These are phyloP conservation scores for Automeris io DNA, from an alignment of 2,888 invertebrate species.

Conservation along the genomic window DNA sequence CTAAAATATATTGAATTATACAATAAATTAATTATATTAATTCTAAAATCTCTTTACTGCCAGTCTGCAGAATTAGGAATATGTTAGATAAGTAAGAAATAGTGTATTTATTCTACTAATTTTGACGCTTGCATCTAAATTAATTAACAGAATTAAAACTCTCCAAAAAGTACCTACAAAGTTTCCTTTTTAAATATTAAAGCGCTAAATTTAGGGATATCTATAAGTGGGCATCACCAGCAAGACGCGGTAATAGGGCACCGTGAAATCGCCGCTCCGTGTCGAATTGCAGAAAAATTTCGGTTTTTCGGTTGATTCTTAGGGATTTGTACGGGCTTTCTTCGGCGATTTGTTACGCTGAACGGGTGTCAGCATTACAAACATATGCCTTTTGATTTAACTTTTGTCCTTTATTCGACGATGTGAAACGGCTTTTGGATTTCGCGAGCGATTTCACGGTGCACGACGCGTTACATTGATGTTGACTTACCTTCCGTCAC, in stretches of 20 bases:
- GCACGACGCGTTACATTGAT: conserved; percentile 71
- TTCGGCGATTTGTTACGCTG: conserved; percentile 68
- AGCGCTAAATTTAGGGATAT: too few relatives aligned
- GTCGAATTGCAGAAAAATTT: conserved; percentile 76
- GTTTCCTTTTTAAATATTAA: too few relatives aligned
- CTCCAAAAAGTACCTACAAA: too few relatives aligned
- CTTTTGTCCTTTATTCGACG: conserved; percentile 39
- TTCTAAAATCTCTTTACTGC: too few relatives aligned
- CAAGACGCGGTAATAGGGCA: conserved; percentile 58
- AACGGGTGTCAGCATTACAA: conserved; percentile 73
- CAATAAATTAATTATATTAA: too few relatives aligned
- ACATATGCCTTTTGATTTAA: conserved; percentile 72
- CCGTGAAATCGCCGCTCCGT: conserved; percentile 67
- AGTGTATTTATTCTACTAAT: too few relatives aligned
- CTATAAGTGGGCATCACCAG: too few relatives aligned
- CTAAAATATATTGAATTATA: too few relatives aligned
- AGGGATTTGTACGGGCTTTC: conserved; percentile 76
- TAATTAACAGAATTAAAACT: too few relatives aligned
- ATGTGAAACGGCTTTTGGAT: conserved; percentile 66
- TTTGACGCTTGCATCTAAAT: too few relatives aligned
- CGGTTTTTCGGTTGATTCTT: conserved; percentile 78
- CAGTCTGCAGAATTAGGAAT: too few relatives aligned
- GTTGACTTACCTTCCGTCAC: conserved; percentile 77
- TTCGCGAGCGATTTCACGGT: conserved; percentile 70
- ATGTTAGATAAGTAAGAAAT: too few relatives aligned